phyloP scores from a whole-genome alignment of 2,113 vertebrate species.

The Leucopternis melanops region DNA sequence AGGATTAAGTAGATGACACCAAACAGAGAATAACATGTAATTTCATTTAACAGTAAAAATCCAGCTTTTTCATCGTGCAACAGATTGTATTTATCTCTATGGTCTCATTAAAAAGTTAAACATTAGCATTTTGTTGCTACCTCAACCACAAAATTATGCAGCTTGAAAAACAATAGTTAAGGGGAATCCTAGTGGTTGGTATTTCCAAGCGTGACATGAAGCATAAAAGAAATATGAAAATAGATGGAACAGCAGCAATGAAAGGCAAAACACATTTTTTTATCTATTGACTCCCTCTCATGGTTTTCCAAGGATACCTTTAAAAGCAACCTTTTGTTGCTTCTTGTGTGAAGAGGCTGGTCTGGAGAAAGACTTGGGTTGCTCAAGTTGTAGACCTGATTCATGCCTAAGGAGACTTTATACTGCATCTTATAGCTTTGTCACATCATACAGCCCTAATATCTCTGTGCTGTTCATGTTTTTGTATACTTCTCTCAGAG shows the following conservation, averaged over 20 bases:
- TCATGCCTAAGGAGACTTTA: not conserved
- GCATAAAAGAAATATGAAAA: not conserved
- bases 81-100: constrained; percentile 2
- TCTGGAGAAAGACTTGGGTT: not conserved
- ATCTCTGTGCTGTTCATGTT: not conserved
- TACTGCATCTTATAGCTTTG: not conserved
- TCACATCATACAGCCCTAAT: not conserved
- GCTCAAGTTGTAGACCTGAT: not conserved
- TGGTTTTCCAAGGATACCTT: not conserved
- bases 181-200: not conserved
- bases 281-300: not conserved
- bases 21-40: not conserved
- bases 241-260: not conserved
- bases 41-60: not conserved
- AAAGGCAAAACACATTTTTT: not conserved
- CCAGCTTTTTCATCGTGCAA: not conserved
- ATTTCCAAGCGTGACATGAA: not conserved
- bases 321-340: not conserved
- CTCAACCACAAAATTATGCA: constrained; percentile 8
- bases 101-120: constrained; percentile 33
- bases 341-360: not conserved
- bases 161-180: not conserved
- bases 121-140: constrained; percentile 22
- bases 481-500: not conserved
- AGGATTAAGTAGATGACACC: not conserved